Conservation (phyloP, 1,140 invertebrate species). For the Dendrolimus kikuchii region DNA sequence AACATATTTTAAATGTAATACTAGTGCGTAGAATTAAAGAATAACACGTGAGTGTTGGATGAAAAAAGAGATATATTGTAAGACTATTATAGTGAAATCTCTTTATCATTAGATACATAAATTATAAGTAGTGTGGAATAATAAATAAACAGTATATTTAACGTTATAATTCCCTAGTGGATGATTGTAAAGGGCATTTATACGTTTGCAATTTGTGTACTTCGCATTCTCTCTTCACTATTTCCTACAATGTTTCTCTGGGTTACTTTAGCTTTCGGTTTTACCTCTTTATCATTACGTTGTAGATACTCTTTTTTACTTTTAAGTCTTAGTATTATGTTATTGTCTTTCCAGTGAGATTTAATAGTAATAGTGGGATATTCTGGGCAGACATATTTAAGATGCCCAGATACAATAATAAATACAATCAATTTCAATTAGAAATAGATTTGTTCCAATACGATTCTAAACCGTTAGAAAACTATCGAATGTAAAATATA, state of each 20-base stretch:
- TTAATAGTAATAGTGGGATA: slow-evolving; percentile 1
- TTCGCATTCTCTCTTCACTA: slow-evolving; percentile 32
- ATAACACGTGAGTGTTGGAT: slow-evolving; percentile 40
- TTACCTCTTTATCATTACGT: slow-evolving; percentile 32
- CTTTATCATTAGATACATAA: slow-evolving; percentile 55
- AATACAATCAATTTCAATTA: no score
- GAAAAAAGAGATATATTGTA: slow-evolving; percentile 53
- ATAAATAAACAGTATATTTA: slow-evolving; percentile 47
- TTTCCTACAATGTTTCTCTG: slow-evolving; percentile 45
- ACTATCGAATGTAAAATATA: no score
- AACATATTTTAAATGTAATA: slow-evolving; percentile 68
- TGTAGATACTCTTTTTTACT: slow-evolving; percentile 52
- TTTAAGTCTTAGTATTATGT: slow-evolving; percentile 40
- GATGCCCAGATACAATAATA: no score
- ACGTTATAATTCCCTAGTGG: slow-evolving; percentile 47
- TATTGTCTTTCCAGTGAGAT: slow-evolving; percentile 52
- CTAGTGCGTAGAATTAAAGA: slow-evolving; percentile 61
- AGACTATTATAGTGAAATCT: slow-evolving; percentile 49
- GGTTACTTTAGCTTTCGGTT: slow-evolving; percentile 39
- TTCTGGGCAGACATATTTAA: neutral
- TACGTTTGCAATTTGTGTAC: slow-evolving; percentile 47
- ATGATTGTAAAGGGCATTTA: slow-evolving; percentile 60
- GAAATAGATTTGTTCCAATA: no score
- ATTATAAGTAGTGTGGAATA: slow-evolving; percentile 43
- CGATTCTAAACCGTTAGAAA: no score